Percentiles rank a stretch among this genome's conserved stretches.
Conservation (phyloP, 2,888 invertebrate genomes). For the Eubasilissa splendida region DNA sequence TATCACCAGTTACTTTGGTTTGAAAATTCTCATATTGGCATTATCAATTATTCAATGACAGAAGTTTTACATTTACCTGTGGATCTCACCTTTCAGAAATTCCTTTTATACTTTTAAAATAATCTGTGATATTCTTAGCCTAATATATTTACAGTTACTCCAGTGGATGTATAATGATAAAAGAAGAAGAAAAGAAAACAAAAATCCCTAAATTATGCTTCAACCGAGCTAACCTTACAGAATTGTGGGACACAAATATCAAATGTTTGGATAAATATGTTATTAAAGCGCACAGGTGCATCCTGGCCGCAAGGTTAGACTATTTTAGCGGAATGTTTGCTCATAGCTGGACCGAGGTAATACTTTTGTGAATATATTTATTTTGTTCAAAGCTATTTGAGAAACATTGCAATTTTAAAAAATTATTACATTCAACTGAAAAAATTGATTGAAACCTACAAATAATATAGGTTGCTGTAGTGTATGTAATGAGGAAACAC, state of each 20-base stretch:
- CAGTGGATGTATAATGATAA: constrained; percentile 66
- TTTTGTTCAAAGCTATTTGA: no score
- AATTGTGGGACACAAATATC: constrained; percentile 77
- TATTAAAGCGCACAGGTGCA: constrained; percentile 83
- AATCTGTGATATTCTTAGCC: not conserved
- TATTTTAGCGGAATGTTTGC: constrained; percentile 90
- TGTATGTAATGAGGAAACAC: not conserved
- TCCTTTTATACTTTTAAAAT: no score
- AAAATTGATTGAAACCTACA: no score
- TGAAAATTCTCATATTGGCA: no score
- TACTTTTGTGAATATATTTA: not conserved
- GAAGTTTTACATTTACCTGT: no score
- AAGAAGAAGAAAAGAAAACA: constrained; percentile 61
- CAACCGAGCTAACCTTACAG: constrained; percentile 68
- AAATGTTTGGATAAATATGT: constrained; percentile 68
- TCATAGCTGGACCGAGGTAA: constrained; percentile 83
- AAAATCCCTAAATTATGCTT: constrained; percentile 60
- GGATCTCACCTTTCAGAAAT: no score
- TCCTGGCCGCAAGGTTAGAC: constrained; percentile 86
- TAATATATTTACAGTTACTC: constrained; percentile 63
- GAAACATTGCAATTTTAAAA: no score
- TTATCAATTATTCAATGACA: no score
- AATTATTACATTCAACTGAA: no score
- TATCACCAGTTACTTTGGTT: no score
- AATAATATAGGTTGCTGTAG: no score